Evolutionary conservation across 1,140 invertebrate species (phyloP).

Genomic region (Pseudomyrmex cubaensis): DNA sequence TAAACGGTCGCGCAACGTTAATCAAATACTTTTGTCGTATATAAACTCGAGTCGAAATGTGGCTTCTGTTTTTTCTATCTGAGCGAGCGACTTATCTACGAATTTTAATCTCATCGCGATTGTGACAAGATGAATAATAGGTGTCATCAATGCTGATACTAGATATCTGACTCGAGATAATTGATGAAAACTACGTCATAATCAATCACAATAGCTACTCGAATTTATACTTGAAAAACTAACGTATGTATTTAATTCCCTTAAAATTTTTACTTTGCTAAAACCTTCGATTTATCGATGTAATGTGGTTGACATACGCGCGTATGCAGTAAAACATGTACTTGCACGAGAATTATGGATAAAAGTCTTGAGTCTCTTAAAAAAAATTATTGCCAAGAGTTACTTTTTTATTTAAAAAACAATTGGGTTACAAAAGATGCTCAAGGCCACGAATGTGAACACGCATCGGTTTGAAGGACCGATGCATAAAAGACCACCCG

Average conservation of each 20-base stretch:
- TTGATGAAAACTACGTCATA: too few species aligned
- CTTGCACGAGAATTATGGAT: not conserved
- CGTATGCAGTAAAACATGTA: not conserved
- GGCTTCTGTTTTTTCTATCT: too few species aligned
- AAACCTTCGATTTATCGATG: too few species aligned
- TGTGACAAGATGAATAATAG: not conserved
- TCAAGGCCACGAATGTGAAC: slow-evolving; percentile 6
- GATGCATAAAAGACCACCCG: slow-evolving; percentile 79
- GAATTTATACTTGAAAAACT: not conserved
- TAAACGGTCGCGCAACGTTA: not conserved
- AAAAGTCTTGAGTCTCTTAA: not conserved
- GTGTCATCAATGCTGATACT: not conserved
- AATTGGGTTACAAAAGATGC: slow-evolving; percentile 21
- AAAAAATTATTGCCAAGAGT: too few species aligned
- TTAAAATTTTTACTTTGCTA: too few species aligned
- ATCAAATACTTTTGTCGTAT: slow-evolving; percentile 4
- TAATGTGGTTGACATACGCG: not conserved
- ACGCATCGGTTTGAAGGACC: slow-evolving; percentile 46
- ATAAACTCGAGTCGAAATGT: not conserved
- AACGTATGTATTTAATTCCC: not conserved
- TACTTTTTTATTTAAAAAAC: not conserved
- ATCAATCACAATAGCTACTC: too few species aligned
- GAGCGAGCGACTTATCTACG: slow-evolving; percentile 2
- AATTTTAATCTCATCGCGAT: slow-evolving; percentile 18
- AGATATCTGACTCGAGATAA: not conserved